Evolutionary conservation across 1,140 invertebrate species (phyloP).

Genomic region (Luehdorfia chinensis): DNA sequence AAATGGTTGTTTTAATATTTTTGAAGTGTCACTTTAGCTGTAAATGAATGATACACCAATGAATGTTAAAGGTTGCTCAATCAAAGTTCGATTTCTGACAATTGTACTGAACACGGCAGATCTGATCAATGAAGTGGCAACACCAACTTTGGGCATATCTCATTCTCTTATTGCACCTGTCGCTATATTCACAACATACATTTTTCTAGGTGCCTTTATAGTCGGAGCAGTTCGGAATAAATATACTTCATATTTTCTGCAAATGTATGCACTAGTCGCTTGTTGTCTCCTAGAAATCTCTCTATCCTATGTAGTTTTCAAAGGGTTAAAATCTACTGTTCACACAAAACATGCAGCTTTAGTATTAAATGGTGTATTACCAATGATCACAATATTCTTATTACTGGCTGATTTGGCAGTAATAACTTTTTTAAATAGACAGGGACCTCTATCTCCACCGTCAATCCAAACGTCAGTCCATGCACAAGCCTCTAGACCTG

Average conservation of each 20-base stretch:
- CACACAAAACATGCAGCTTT: slow-evolving; percentile 27
- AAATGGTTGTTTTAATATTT: no score
- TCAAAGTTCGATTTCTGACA: slow-evolving; percentile 42
- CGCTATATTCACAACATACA: slow-evolving; percentile 44
- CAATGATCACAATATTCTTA: slow-evolving; percentile 43
- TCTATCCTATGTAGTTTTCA: slow-evolving; percentile 43
- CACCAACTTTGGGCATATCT: slow-evolving; percentile 33
- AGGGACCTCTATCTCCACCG: slow-evolving; percentile 19
- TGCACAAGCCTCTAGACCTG: neutral
- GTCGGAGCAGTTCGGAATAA: slow-evolving; percentile 27
- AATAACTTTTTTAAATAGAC: slow-evolving; percentile 34
- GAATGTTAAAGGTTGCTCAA: slow-evolving; percentile 36
- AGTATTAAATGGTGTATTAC: slow-evolving; percentile 50
- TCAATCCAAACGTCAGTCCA: no score
- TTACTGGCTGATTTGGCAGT: slow-evolving; percentile 43
- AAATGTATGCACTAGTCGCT: slow-evolving; percentile 41
- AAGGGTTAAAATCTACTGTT: slow-evolving; percentile 26
- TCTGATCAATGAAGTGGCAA: slow-evolving; percentile 47
- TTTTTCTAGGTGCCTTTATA: slow-evolving; percentile 39
- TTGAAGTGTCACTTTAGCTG: slow-evolving; percentile 31
- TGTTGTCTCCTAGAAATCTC: slow-evolving; percentile 37
- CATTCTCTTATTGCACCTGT: slow-evolving; percentile 44
- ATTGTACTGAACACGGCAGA: slow-evolving; percentile 52
- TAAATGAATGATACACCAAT: slow-evolving; percentile 30
- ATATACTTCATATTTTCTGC: slow-evolving; percentile 38